Base-by-base conservation (phyloP, 2,797 vertebrate species). In the Podargus strigoides region DNA sequence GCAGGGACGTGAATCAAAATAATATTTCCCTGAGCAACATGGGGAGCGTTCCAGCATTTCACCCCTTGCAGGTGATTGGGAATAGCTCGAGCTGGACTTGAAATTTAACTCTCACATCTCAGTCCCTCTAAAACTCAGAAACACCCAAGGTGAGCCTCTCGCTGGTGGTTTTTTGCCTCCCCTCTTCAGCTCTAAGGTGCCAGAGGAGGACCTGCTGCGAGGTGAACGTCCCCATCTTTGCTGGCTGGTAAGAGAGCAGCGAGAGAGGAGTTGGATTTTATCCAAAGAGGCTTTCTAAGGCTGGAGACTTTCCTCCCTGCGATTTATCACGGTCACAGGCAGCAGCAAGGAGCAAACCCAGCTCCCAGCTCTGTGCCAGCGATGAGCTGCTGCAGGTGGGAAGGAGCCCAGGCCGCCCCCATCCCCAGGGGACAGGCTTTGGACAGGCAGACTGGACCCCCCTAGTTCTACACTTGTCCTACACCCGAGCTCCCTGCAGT, bases 401-500 rank as follows among this genome's bases (percentile, higher is more conserved):
- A 56, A 64, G 64, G 41, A 90, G n/a, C 63, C 32, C 3, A 0
- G 6, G n/a, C n/a, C n/a, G n/a, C n/a, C n/a, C n/a, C n/a, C n/a
- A n/a, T n/a, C n/a, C n/a, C n/a, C n/a, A n/a, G n/a, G 28, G 24
- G 39, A 23, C 1, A 13, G 24, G 32, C 7, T n/a, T n/a, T n/a
- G 24, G 28, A 20, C 19, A 52, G 42, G 14, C 17, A 27, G 69
- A 37, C 22, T 4, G 14, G 41, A 8, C 28, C 8, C 9, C 23
- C 3, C 7, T 7, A 15, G 11, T 46, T 28, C 62, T 9, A 22
- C 3, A 30, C 20, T 23, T 17, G 23, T n/a, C n/a, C 52, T 30
- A 10, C 30, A 1, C 10, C 10, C 1, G 32, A 28, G 12, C n/a
- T 49, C 52, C 0, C 0, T 10, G 28, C 46, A 12, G 15, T 1